These are phyloP conservation scores for Notarius quadriscutis DNA, from an alignment of 2,113 vertebrate species.

Conservation along the genomic window DNA sequence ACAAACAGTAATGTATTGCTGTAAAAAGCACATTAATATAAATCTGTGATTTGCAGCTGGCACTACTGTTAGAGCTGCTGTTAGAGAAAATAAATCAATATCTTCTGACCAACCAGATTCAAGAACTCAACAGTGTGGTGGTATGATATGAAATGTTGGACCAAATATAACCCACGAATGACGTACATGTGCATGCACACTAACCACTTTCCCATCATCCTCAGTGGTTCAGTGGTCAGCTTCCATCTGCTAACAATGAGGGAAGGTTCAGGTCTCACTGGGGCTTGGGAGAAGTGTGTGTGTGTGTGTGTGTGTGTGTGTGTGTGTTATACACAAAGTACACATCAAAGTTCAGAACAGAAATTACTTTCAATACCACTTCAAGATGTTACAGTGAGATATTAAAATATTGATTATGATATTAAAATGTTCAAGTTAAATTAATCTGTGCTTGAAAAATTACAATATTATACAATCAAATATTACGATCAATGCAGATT, in stretches of 20 bases:
- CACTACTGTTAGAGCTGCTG: neutral
- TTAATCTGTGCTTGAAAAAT: neutral
- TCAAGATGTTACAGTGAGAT: conserved; percentile 32
- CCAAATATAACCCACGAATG: neutral
- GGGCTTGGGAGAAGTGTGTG: neutral
- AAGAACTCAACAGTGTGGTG: neutral
- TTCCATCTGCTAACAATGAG: conserved; percentile 27
- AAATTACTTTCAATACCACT: conserved; percentile 19
- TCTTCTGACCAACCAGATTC: neutral
- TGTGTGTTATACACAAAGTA: conserved; percentile 9
- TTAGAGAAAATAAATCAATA: neutral
- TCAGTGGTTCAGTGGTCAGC: neutral
- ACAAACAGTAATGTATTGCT: neutral
- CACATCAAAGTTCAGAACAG: conserved; percentile 24
- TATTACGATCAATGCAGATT: neutral
- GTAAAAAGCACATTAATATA: neutral
- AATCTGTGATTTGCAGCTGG: neutral
- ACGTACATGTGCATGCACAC: neutral
- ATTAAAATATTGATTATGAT: conserved; percentile 12
- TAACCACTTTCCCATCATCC: neutral
- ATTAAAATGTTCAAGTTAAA: neutral
- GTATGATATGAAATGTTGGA: neutral
- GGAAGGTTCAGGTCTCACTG: conserved; percentile 5
- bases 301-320: neutral
- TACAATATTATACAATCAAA: neutral